Conservation (phyloP, 2,888 invertebrate genomes). For the Philereme transversata region DNA sequence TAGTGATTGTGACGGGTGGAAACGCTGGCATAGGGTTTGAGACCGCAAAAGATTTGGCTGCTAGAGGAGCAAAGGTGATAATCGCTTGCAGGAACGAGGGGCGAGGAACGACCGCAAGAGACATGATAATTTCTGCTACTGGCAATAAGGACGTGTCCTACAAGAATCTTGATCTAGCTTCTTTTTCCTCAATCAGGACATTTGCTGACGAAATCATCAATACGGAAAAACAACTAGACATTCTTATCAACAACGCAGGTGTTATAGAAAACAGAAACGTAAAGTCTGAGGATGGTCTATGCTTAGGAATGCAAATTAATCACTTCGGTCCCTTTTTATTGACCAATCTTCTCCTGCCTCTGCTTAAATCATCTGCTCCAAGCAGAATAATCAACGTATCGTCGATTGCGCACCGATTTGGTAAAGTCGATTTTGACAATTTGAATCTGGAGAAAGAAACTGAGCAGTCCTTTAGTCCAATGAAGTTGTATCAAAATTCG, state of each 20-base stretch:
- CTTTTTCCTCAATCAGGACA: slow-evolving; percentile 80
- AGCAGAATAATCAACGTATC: slow-evolving; percentile 70
- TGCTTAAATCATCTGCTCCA: slow-evolving; percentile 63
- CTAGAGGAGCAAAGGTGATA: slow-evolving; percentile 89
- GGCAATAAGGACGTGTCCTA: slow-evolving; percentile 62
- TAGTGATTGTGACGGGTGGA: slow-evolving; percentile 92
- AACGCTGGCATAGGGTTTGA: slow-evolving; percentile 92
- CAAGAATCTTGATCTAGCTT: slow-evolving; percentile 76
- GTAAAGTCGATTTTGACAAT: slow-evolving; percentile 55
- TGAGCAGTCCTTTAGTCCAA: slow-evolving; percentile 35
- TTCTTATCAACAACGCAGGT: slow-evolving; percentile 86
- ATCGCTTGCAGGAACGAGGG: slow-evolving; percentile 91
- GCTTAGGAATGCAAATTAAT: slow-evolving; percentile 81
- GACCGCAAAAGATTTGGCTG: slow-evolving; percentile 88
- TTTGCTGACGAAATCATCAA: slow-evolving; percentile 84
- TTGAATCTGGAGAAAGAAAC: slow-evolving; percentile 52
- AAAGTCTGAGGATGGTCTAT: slow-evolving; percentile 85
- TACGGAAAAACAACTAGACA: slow-evolving; percentile 79
- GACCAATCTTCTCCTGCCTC: slow-evolving; percentile 84
- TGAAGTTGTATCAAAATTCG: slow-evolving; percentile 72
- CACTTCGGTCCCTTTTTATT: slow-evolving; percentile 88
- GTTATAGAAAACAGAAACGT: slow-evolving; percentile 62
- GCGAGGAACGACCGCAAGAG: slow-evolving; percentile 83
- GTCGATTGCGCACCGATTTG: slow-evolving; percentile 54
- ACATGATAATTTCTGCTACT: slow-evolving; percentile 52